These are phyloP conservation scores for Bucco capensis DNA, from an alignment of 2,113 vertebrate genomes.

Conservation along the genomic window DNA sequence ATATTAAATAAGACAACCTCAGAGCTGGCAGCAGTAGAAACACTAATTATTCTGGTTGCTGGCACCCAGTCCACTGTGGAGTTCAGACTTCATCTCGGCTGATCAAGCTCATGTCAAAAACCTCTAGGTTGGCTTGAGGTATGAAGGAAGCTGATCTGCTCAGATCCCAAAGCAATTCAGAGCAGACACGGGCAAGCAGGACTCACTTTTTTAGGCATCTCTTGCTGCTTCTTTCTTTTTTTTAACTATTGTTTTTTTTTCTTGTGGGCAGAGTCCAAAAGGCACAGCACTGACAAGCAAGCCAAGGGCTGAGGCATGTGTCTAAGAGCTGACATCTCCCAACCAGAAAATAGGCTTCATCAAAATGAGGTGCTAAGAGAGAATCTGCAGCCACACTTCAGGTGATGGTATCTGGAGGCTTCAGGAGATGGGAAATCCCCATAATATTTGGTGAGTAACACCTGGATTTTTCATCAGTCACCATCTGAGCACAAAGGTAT, in stretches of 20 bases:
- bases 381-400: not conserved
- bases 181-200: accelerated
- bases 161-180: not conserved
- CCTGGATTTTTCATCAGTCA: not conserved
- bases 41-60: not conserved
- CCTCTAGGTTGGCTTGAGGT: not conserved
- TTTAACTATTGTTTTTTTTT: no score
- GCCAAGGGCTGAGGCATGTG: accelerated
- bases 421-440: not conserved
- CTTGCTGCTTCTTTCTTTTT: not conserved
- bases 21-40: not conserved
- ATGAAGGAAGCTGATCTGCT: not conserved
- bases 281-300: not conserved
- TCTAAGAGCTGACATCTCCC: not conserved
- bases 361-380: not conserved
- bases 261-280: not conserved
- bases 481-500: not conserved
- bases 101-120: not conserved
- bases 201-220: not conserved
- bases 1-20: not conserved
- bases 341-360: not conserved
- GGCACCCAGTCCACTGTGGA: not conserved
- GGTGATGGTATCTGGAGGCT: not conserved
- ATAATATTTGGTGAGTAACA: constrained; percentile 21
- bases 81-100: not conserved